phyloP scores from a whole-genome alignment of 2,888 invertebrate species.

The Amitus sp. region DNA sequence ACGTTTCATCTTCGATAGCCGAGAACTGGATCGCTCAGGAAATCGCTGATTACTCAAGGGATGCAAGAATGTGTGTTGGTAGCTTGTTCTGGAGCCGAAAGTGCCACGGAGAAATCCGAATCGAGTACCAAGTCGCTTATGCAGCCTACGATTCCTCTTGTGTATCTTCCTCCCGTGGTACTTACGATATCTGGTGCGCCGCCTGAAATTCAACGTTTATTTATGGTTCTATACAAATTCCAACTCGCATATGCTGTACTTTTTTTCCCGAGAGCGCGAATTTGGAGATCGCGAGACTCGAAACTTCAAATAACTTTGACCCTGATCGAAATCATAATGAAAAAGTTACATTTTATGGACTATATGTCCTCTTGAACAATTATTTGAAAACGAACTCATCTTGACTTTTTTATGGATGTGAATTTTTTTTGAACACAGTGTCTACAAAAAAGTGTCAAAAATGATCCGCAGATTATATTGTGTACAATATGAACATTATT shows the following conservation, averaged over 20 bases:
- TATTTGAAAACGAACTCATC: too few species aligned
- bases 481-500: too few species aligned
- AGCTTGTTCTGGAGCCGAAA: constrained; percentile 74
- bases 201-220: constrained; percentile 67
- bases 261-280: not conserved
- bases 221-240: not conserved
- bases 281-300: too few species aligned
- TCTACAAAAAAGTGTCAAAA: too few species aligned
- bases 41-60: constrained; percentile 53
- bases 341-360: too few species aligned
- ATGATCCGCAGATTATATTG: too few species aligned
- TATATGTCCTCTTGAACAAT: too few species aligned
- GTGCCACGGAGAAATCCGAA: constrained; percentile 80
- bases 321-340: too few species aligned
- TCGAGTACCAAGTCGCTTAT: constrained; percentile 84
- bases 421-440: too few species aligned
- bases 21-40: constrained; percentile 41
- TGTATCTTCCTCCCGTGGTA: constrained; percentile 77
- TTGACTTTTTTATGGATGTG: too few species aligned
- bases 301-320: too few species aligned
- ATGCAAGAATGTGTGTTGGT: constrained; percentile 69
- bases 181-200: constrained; percentile 82
- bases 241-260: not conserved
- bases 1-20: constrained; percentile 44
- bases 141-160: constrained; percentile 82